phyloP scores from a whole-genome alignment of 2,888 invertebrate species.

The Dicyrtomina minuta region DNA sequence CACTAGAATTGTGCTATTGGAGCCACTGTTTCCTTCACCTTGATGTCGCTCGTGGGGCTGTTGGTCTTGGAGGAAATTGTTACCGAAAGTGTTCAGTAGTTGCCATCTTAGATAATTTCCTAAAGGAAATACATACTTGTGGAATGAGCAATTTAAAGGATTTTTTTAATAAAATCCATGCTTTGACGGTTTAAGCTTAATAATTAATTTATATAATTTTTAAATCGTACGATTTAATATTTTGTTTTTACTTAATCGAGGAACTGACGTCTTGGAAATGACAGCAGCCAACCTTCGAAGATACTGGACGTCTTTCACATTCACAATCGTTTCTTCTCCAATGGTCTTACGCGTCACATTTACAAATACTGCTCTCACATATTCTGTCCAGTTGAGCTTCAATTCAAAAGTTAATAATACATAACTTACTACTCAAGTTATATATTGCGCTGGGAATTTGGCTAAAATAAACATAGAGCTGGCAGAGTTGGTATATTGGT shows the following conservation, averaged over 20 bases:
- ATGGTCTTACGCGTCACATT: conserved; percentile 35
- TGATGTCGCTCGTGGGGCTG: not conserved
- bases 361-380: conserved; percentile 40
- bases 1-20: no score
- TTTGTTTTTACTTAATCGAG: conserved; percentile 12
- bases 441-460: no score
- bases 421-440: no score
- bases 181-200: not conserved
- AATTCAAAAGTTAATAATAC: no score
- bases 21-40: not conserved
- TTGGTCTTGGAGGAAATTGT: conserved; percentile 35
- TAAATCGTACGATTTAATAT: no score
- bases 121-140: no score
- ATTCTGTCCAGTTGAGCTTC: conserved; percentile 51
- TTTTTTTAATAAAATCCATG: no score
- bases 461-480: no score
- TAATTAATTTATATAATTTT: not conserved
- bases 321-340: conserved; percentile 41
- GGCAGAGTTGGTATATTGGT: no score
- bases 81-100: conserved; percentile 47
- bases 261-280: conserved; percentile 31
- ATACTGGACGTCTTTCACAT: conserved; percentile 47
- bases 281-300: conserved; percentile 40
- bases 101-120: conserved; percentile 50
- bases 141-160: not conserved